Evolutionary conservation across 2,113 vertebrate species (phyloP), one percentile per base, ranked within the genome.

Genomic region (Gyps fulvus): DNA sequence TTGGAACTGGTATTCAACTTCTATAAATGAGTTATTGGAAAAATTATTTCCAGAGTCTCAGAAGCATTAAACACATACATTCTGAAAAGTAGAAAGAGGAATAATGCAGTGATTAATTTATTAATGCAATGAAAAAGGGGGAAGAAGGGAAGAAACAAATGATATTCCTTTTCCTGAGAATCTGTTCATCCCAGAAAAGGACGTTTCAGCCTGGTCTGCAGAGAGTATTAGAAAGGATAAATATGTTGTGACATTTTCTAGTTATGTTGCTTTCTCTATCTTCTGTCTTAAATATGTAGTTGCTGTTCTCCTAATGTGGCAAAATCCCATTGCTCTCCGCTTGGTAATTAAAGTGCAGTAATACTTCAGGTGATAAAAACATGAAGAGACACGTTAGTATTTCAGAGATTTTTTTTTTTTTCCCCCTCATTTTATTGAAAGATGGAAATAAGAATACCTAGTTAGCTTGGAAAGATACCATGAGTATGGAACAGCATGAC

Each of bases 311-410:
- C 57, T 78, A 90, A 94, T 54, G 31, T 89, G 50, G 92, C 67
- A 90, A 96, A 94, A 86, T 92, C 49, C 49, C 32, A 90, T 89
- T 95, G 16, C 26, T 93, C 32, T 78, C 67, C 79, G 25, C 11
- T 43, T 86, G 17, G 21, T 83, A 94, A 95, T 97, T 96, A 94
- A 96, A 96, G 38, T 74, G 36, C 17, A 80, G 16, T 78, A 93
- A 87, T 92, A 73, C 31, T 90, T 85, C 43, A 89, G 80, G 62
- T 55, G 27, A 92, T 67, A 92, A 90, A 94, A 93, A 42, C 45
- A 57, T 49, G 15, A 84, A 91, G 23, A 93, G n/a, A 67, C 1
- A 0, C 70, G 71, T 65, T 88, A 88, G 76, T 85, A 85, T 92
- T 73, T 61, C n/a, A 69, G 38, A 79, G 21, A 36, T 59, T 25